A percentile compares a stretch with the other conserved stretches of the same genome.
phyloP scores from a whole-genome alignment of 1,140 invertebrate genomes.

The Diachasma alloeum region DNA sequence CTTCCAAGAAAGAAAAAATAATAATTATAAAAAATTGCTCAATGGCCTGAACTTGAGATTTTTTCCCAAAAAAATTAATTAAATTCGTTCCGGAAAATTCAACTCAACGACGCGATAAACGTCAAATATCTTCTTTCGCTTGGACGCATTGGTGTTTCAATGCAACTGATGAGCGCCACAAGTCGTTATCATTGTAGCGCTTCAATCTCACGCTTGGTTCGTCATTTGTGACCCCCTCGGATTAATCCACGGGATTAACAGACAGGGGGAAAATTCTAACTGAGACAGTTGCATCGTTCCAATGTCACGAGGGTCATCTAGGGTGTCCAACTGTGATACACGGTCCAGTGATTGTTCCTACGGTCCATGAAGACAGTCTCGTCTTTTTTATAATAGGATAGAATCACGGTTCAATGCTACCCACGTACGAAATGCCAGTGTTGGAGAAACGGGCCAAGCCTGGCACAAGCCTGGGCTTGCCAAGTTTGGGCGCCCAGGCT shows the following conservation, averaged over 20 bases:
- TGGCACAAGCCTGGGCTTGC: too few species aligned
- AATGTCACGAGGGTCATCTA: neutral
- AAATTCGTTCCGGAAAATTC: neutral
- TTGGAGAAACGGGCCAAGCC: too few species aligned
- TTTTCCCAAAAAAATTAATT: neutral
- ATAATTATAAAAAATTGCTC: too few species aligned
- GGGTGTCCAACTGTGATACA: neutral
- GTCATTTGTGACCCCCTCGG: neutral
- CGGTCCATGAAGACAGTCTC: constrained; percentile 1
- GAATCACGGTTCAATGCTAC: too few species aligned
- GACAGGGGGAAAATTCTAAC: neutral
- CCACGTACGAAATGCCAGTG: too few species aligned
- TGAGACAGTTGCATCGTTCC: constrained; percentile 1
- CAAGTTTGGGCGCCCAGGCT: too few species aligned
- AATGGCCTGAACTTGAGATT: too few species aligned
- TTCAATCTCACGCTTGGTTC: neutral
- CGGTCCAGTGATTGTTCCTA: neutral
- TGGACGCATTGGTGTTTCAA: neutral
- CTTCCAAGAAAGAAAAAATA: too few species aligned
- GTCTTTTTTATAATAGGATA: too few species aligned
- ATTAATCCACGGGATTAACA: neutral
- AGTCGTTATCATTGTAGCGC: neutral
- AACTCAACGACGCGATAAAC: neutral
- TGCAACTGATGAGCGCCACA: neutral
- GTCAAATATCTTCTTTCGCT: neutral